Conservation (phyloP, 1,140 invertebrate genomes). For the Epicauta chinensis region DNA sequence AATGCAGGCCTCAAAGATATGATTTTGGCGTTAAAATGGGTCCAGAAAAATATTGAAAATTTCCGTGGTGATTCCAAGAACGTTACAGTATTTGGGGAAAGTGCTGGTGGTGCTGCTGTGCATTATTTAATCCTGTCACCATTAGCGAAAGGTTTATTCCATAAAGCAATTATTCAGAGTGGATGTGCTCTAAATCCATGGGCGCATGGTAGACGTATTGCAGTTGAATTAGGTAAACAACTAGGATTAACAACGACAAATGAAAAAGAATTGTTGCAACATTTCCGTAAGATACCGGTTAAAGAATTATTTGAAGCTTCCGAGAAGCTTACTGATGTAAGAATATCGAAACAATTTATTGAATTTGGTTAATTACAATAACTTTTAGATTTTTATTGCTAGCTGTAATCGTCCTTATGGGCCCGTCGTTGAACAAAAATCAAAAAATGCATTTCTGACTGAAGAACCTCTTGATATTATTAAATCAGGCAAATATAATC, state of each 20-base stretch:
- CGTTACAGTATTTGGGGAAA: too few relatives aligned
- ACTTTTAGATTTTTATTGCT: too few relatives aligned
- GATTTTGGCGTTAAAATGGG: too few relatives aligned
- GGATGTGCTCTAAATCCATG: constrained; percentile 46
- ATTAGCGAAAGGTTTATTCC: constrained; percentile 49
- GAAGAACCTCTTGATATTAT: constrained; percentile 31
- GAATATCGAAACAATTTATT: neutral
- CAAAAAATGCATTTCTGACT: constrained; percentile 26
- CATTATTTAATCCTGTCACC: constrained; percentile 28
- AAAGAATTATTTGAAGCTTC: constrained; percentile 40
- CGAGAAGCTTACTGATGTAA: constrained; percentile 38
- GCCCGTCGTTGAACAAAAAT: constrained; percentile 13
- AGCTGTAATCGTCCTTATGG: too few relatives aligned
- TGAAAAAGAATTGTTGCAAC: constrained; percentile 22
- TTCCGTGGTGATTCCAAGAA: too few relatives aligned
- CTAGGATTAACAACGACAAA: constrained; percentile 7
- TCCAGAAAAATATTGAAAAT: too few relatives aligned
- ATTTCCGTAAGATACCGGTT: constrained; percentile 26
- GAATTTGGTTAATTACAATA: too few relatives aligned
- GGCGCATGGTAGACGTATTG: constrained; percentile 40
- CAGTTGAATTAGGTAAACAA: neutral
- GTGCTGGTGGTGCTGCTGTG: too few relatives aligned
- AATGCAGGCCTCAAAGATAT: too few relatives aligned
- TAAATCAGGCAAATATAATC: constrained; percentile 29
- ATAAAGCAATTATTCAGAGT: constrained; percentile 54